Evolutionary conservation across 2,113 vertebrate genomes (phyloP).

Genomic region (Urocitellus parryii): DNA sequence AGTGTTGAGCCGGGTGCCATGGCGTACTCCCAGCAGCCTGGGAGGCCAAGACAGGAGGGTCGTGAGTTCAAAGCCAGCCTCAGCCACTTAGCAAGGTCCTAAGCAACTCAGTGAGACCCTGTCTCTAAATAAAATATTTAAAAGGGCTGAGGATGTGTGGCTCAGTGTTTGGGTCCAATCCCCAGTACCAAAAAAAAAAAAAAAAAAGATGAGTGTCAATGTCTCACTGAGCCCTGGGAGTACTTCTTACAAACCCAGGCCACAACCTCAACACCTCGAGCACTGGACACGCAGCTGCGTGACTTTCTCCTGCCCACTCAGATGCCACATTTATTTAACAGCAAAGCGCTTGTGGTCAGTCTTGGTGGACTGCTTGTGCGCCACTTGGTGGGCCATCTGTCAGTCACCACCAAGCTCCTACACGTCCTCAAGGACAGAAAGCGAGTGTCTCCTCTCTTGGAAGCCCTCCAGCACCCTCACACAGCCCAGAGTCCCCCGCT

Average conservation of each 20-base stretch:
- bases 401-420: conserved; percentile 3
- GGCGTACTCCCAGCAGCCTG: too few species aligned
- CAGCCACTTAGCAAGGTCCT: too few species aligned
- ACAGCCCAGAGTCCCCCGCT: not conserved
- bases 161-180: too few species aligned
- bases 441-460: conserved; percentile 47
- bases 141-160: too few species aligned
- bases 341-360: not conserved
- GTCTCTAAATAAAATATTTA: too few species aligned
- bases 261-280: not conserved
- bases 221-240: not conserved
- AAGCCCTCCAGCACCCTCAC: not conserved
- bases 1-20: not conserved
- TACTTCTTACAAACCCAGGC: not conserved
- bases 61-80: too few species aligned
- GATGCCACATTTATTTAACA: not conserved
- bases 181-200: too few species aligned
- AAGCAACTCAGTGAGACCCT: too few species aligned
- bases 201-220: not conserved
- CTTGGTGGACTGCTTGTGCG: conserved; percentile 36
- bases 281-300: not conserved
- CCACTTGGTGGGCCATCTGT: conserved; percentile 52
- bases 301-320: conserved; percentile 32
- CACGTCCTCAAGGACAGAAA: conserved; percentile 32
- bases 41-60: too few species aligned